These are phyloP conservation scores for Lymantria dispar DNA, from an alignment of 2,888 invertebrate species.

Conservation along the genomic window DNA sequence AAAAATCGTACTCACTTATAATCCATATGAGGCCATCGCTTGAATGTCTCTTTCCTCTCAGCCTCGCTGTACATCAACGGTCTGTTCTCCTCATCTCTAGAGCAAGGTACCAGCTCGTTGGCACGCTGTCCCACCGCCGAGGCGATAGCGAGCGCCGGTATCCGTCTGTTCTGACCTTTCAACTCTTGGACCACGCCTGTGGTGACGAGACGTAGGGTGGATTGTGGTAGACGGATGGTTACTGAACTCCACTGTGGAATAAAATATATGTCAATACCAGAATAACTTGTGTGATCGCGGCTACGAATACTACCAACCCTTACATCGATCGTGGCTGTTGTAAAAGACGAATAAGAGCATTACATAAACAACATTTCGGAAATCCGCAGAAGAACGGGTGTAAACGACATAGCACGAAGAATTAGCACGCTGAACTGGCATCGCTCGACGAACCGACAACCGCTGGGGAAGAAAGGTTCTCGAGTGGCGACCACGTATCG, in stretches of 20 bases:
- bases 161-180: constrained; percentile 90
- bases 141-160: constrained; percentile 93
- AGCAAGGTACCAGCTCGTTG: constrained; percentile 87
- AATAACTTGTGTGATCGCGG: no score
- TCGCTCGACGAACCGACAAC: no score
- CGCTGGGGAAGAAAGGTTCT: no score
- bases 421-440: no score
- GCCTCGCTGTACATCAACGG: constrained; percentile 95
- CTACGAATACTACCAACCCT: no score
- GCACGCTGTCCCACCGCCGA: constrained; percentile 94
- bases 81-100: constrained; percentile 72
- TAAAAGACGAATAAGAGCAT: no score
- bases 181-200: constrained; percentile 91
- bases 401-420: no score
- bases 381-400: no score
- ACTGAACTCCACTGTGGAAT: constrained; percentile 93
- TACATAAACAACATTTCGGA: no score
- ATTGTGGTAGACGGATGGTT: constrained; percentile 90
- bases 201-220: constrained; percentile 90
- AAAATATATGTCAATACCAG: no score
- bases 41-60: constrained; percentile 94
- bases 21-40: constrained; percentile 98
- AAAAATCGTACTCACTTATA: constrained; percentile 86
- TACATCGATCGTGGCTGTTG: no score
- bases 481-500: no score